Evolutionary conservation across 2,113 vertebrate species (phyloP).

Genomic region (Ictalurus furcatus): DNA sequence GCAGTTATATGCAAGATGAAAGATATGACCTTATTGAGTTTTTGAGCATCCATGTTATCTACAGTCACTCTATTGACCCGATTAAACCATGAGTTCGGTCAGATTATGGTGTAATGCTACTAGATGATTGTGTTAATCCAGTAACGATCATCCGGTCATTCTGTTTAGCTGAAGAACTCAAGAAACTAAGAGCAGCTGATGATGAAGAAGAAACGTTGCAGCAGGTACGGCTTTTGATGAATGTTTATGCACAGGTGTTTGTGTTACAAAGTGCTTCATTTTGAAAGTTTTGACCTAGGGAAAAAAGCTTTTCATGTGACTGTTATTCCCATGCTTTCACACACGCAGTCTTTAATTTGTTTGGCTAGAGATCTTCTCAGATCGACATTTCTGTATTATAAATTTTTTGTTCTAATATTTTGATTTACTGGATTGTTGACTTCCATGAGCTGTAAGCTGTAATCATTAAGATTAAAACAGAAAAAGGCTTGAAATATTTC

Average conservation of each 20-base stretch:
- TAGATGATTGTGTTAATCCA: background rate
- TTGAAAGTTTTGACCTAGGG: background rate
- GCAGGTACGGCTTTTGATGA: constrained; percentile 74
- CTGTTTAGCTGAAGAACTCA: constrained; percentile 81
- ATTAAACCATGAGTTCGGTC: background rate
- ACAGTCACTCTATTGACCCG: background rate
- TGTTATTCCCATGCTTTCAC: background rate
- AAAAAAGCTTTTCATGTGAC: background rate
- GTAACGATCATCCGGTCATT: background rate
- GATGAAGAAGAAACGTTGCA: constrained; percentile 77
- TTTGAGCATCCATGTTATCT: background rate
- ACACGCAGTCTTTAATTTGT: background rate
- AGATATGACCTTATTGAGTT: background rate
- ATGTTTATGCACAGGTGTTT: background rate
- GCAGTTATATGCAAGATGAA: background rate
- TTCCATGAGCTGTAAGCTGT: no score
- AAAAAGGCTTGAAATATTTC: no score
- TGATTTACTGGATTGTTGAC: no score
- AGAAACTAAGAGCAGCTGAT: constrained; percentile 81
- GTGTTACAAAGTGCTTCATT: background rate
- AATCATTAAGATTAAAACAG: no score
- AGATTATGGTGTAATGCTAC: background rate
- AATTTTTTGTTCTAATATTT: no score
- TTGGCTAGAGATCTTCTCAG: background rate
- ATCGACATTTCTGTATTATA: no score